phyloP scores from a whole-genome alignment of 2,797 vertebrate genomes.

The Sebastes flavidus region DNA sequence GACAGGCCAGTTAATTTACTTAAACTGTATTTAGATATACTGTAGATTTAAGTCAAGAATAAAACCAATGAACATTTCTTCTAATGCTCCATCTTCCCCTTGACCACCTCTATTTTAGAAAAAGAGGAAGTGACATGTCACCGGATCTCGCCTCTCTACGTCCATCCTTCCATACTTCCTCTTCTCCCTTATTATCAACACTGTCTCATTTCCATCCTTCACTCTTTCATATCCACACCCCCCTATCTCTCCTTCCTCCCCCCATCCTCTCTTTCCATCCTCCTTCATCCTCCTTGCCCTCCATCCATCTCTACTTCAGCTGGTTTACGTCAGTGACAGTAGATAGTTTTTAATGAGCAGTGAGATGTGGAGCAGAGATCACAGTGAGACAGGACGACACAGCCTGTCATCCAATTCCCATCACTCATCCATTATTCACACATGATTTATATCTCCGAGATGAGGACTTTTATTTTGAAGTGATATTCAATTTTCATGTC shows the following conservation, averaged over 20 bases:
- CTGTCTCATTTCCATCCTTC: slow-evolving; percentile 21
- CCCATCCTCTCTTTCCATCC: slow-evolving; percentile 15
- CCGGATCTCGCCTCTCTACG: neutral
- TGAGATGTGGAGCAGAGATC: slow-evolving; percentile 75
- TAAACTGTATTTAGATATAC: neutral
- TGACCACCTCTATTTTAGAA: slow-evolving; percentile 11
- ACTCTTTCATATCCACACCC: neutral
- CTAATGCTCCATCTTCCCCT: neutral
- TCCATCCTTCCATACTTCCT: neutral
- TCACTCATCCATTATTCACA: slow-evolving; percentile 80
- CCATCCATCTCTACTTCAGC: slow-evolving; percentile 31
- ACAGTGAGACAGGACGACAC: slow-evolving; percentile 67
- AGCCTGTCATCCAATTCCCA: slow-evolving; percentile 76
- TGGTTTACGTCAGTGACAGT: slow-evolving; percentile 58
- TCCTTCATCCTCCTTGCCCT: slow-evolving; percentile 1
- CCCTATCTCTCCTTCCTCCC: neutral
- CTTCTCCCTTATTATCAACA: slow-evolving; percentile 7
- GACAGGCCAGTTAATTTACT: neutral
- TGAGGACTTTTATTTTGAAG: slow-evolving; percentile 76
- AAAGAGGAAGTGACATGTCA: slow-evolving; percentile 18
- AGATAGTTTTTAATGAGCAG: slow-evolving; percentile 75
- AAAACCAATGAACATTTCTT: neutral
- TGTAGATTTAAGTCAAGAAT: neutral
- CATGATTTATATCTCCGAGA: slow-evolving; percentile 60
- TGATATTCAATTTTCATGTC: slow-evolving; percentile 65